phyloP scores from a whole-genome alignment of 2,797 vertebrate species.

The Peromyscus eremicus region DNA sequence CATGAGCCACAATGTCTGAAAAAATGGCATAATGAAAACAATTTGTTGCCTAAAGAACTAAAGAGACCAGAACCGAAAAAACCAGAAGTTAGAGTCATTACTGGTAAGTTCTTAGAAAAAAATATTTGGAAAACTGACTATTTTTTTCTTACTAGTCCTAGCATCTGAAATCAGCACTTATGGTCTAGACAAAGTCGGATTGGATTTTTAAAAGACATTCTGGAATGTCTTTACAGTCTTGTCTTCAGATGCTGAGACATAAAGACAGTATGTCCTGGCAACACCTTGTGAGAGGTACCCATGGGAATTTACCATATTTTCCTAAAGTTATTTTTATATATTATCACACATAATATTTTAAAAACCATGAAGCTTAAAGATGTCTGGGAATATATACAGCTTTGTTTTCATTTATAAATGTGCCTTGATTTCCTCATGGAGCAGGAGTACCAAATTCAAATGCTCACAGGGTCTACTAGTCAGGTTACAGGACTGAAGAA shows the following conservation, averaged over 20 bases:
- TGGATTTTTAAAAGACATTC: not conserved
- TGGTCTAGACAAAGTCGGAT: not conserved
- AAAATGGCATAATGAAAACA: conserved; percentile 90
- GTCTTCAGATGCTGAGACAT: not conserved
- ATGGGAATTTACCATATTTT: not conserved
- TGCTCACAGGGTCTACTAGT: not conserved
- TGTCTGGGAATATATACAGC: not conserved
- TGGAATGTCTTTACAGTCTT: not conserved
- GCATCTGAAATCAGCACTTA: conserved; percentile 6
- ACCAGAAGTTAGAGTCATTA: conserved; percentile 81
- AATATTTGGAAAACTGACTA: not conserved
- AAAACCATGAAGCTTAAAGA: not conserved
- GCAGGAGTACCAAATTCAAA: not conserved
- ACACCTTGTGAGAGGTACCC: not conserved
- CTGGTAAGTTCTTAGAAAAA: conserved; percentile 83
- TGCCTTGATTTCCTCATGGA: not conserved
- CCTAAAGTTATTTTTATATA: conserved; percentile 18
- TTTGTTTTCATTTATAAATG: conserved; percentile 24
- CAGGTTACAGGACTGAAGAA: not conserved
- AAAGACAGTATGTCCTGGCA: not conserved
- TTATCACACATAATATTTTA: not conserved
- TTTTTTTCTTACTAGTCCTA: conserved; percentile 41
- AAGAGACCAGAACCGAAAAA: conserved; percentile 88
- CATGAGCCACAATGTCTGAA: conserved; percentile 91
- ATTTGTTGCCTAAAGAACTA: conserved; percentile 86